Percentiles rank a stretch among this genome's conserved stretches.
phyloP scores from a whole-genome alignment of 2,888 invertebrate genomes.

The Diaperis boleti region DNA sequence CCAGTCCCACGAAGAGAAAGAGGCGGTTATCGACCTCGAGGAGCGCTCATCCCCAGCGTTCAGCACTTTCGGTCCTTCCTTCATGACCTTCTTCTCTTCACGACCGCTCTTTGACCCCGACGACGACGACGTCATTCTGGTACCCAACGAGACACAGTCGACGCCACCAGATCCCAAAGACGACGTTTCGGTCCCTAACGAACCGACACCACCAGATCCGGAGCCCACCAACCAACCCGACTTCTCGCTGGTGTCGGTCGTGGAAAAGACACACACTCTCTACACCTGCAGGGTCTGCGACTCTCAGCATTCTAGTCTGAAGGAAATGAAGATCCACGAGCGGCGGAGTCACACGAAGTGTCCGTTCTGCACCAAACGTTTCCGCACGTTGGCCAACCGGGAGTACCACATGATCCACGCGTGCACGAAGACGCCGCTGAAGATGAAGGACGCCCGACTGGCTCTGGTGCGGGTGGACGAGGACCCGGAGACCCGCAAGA shows the following conservation, averaged over 20 bases:
- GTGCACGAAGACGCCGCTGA: slow-evolving; percentile 44
- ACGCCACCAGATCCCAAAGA: no score
- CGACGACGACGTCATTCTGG: no score
- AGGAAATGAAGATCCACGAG: slow-evolving; percentile 48
- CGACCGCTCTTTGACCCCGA: no score
- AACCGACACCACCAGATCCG: no score
- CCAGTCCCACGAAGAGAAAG: no score
- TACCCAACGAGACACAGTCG: no score
- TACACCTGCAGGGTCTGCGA: slow-evolving; percentile 50
- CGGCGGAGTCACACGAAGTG: slow-evolving; percentile 48
- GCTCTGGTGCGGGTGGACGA: slow-evolving; percentile 47
- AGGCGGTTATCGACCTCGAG: no score
- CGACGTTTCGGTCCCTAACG: no score
- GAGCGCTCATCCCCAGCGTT: no score
- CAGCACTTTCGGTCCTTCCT: no score
- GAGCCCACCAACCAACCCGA: no score
- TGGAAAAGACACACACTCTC: slow-evolving; percentile 6
- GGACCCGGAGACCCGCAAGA: slow-evolving; percentile 39
- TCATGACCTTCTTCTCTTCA: no score
- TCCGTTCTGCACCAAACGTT: slow-evolving; percentile 50
- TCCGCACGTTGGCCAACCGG: slow-evolving; percentile 45
- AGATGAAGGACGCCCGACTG: slow-evolving; percentile 45
- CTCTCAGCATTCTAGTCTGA: slow-evolving; percentile 43
- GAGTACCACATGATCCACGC: slow-evolving; percentile 44
- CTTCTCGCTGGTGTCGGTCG: slow-evolving; percentile 10